Conservation (phyloP, 2,797 vertebrate genomes). For the Tapera naevia region DNA sequence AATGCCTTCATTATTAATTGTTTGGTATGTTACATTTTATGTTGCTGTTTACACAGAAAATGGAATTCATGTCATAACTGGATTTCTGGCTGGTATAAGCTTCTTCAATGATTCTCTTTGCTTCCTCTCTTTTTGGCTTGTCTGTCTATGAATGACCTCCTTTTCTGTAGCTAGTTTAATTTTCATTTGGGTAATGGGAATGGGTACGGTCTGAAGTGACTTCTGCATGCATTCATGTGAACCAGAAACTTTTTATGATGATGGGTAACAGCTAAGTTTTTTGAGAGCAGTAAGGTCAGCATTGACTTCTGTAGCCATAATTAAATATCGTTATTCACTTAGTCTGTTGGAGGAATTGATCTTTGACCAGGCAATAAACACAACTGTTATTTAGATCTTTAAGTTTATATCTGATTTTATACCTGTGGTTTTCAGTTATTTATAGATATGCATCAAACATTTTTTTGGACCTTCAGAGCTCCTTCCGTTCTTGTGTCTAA, state of each 20-base stretch:
- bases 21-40: background rate
- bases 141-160: background rate
- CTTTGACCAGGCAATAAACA: background rate
- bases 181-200: background rate
- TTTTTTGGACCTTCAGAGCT: background rate
- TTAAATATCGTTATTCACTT: background rate
- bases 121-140: background rate
- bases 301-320: background rate
- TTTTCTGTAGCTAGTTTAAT: background rate
- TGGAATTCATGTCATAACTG: background rate
- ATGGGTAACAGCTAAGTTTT: background rate
- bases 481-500: background rate
- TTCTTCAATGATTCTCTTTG: background rate
- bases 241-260: background rate
- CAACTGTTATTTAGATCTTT: background rate
- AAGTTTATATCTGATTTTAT: background rate
- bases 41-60: background rate
- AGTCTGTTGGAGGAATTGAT: background rate
- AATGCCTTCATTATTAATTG: background rate
- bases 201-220: background rate
- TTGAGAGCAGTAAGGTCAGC: background rate
- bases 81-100: background rate
- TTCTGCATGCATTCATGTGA: background rate
- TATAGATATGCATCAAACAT: background rate
- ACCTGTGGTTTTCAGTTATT: background rate